These are phyloP conservation scores for Toxotes jaculatrix DNA, from an alignment of 2,113 vertebrate genomes.

Conservation along the genomic window DNA sequence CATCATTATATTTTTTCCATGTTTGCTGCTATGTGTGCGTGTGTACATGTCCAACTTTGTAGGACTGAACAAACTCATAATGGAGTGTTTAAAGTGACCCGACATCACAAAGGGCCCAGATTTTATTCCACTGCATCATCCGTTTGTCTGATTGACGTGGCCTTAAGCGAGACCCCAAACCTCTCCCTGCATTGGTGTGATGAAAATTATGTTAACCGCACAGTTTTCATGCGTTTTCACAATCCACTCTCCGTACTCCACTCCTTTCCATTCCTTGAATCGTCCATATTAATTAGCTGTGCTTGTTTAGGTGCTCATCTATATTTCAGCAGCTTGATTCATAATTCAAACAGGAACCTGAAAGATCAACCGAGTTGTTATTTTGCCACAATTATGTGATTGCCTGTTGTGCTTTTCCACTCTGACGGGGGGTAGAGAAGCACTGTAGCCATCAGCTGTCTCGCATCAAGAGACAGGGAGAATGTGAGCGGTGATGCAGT, in stretches of 20 bases:
- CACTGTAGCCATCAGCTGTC: background rate
- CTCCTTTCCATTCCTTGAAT: constrained; percentile 14
- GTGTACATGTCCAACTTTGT: background rate
- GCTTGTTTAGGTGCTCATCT: constrained; percentile 50
- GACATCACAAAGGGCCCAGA: background rate
- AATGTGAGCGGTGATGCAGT: constrained; percentile 38
- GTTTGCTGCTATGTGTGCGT: background rate
- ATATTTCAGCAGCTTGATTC: constrained; percentile 60
- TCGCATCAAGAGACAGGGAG: constrained; percentile 15
- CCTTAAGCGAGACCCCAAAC: constrained; percentile 3
- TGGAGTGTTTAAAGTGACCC: background rate
- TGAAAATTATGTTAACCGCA: background rate
- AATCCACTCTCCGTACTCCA: background rate
- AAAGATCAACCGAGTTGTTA: constrained; percentile 52
- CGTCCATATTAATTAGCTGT: constrained; percentile 42
- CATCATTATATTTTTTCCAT: constrained; percentile 14
- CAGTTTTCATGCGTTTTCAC: background rate
- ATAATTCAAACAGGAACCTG: constrained; percentile 61
- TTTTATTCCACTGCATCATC: background rate
- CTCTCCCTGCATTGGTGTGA: background rate
- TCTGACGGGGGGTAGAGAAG: background rate
- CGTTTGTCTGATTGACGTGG: constrained; percentile 9
- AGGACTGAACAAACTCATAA: constrained; percentile 6
- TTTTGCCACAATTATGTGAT: constrained; percentile 39
- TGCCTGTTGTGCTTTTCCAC: constrained; percentile 3